These are phyloP conservation scores for Deroplatys truncata DNA, from an alignment of 2,888 invertebrate genomes.

Conservation along the genomic window DNA sequence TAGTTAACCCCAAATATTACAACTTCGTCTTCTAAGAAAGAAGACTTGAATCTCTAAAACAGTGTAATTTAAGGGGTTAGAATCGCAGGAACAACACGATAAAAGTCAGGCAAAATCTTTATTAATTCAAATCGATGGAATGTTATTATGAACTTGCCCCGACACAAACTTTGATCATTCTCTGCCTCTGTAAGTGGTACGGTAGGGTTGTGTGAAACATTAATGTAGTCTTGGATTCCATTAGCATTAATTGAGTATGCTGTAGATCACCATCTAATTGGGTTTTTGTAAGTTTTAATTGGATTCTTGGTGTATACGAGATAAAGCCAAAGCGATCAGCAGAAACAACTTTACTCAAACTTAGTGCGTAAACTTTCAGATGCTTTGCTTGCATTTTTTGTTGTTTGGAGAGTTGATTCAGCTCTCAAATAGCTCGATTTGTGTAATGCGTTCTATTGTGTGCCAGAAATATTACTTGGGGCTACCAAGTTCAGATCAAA, in stretches of 20 bases:
- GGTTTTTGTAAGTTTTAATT: not conserved
- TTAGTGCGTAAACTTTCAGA: not conserved
- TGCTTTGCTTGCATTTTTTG: not conserved
- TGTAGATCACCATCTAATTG: not conserved
- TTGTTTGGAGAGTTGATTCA: not conserved
- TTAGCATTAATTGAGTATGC: not conserved
- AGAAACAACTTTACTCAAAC: not conserved
- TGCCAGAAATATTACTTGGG: too few species aligned
- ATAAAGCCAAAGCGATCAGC: not conserved
- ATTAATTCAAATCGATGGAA: not conserved
- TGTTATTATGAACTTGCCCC: not conserved
- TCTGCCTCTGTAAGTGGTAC: not conserved
- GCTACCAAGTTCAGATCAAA: too few species aligned
- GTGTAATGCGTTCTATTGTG: not conserved
- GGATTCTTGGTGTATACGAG: not conserved
- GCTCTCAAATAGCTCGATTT: not conserved
- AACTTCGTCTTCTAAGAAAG: not conserved
- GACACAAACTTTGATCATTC: not conserved
- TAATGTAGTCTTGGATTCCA: not conserved
- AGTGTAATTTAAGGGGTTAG: not conserved
- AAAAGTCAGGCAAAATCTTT: not conserved
- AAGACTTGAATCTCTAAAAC: not conserved
- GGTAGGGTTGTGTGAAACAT: not conserved
- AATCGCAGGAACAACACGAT: not conserved
- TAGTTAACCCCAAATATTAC: not conserved